Evolutionary conservation across 2,797 vertebrate genomes (phyloP).

Genomic region (Ataeniobius toweri): DNA sequence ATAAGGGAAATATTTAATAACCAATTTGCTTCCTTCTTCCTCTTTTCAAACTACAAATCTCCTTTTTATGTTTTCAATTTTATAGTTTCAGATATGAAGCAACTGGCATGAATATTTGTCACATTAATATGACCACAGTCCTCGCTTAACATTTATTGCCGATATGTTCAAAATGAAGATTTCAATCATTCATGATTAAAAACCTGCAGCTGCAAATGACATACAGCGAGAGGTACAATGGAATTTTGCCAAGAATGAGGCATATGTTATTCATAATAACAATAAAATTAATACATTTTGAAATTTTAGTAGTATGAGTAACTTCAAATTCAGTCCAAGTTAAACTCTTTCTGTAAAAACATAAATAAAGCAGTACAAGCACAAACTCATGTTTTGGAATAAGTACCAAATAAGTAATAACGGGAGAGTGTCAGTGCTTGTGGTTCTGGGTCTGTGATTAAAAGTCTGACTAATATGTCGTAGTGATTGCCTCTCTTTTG

Average conservation of each 20-base stretch:
- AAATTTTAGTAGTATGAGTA: neutral
- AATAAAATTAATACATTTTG: neutral
- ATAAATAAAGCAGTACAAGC: neutral
- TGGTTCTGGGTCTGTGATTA: neutral
- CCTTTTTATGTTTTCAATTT: neutral
- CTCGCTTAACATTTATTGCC: neutral
- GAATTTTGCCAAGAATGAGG: neutral
- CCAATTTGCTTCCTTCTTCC: neutral
- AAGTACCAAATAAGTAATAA: neutral
- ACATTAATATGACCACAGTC: neutral
- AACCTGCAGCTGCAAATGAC: neutral
- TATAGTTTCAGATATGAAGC: neutral
- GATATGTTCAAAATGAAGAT: neutral
- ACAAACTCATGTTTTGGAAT: neutral
- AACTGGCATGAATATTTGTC: neutral
- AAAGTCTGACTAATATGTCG: neutral
- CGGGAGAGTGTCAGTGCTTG: neutral
- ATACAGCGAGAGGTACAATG: neutral
- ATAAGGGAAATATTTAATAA: neutral
- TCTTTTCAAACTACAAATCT: neutral
- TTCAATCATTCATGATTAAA: neutral
- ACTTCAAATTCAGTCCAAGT: neutral
- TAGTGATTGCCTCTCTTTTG: neutral
- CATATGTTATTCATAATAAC: no score
- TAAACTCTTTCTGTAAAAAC: neutral